A percentile compares a stretch with the other conserved stretches of the same genome.
These are phyloP conservation scores for Neogale vison DNA, from an alignment of 2,113 vertebrate species.

Conservation along the genomic window DNA sequence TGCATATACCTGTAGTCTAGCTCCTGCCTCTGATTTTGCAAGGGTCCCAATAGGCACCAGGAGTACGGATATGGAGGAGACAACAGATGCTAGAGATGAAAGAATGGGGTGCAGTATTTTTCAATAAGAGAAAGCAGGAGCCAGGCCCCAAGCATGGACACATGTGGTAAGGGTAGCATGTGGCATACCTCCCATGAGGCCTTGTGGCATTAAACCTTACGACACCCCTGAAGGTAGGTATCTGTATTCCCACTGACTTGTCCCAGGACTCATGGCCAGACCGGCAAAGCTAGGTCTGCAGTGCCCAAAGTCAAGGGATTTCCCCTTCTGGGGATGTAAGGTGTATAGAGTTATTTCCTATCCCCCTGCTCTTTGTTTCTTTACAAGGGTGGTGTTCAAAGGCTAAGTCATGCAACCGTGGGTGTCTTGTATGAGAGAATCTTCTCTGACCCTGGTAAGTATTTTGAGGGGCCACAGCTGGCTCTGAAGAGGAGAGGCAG, in stretches of 20 bases:
- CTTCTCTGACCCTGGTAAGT: neutral
- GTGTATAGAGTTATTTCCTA: neutral
- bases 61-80: neutral
- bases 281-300: neutral
- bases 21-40: neutral
- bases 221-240: neutral
- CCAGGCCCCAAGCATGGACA: neutral
- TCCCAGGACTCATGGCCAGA: neutral
- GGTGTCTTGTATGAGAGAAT: neutral
- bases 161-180: fast-evolving
- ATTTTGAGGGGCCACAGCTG: neutral
- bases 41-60: neutral
- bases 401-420: neutral
- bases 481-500: neutral
- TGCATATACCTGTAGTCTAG: neutral
- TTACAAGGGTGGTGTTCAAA: neutral
- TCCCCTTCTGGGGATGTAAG: neutral
- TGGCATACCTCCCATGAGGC: no score
- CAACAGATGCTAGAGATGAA: neutral
- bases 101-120: neutral
- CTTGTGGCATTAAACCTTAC: neutral
- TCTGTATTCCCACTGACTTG: neutral
- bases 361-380: neutral
- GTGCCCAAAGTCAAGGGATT: neutral
- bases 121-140: neutral